A percentile compares a stretch with the other conserved stretches of the same genome.
These are phyloP conservation scores for Polia nebulosa DNA, from an alignment of 2,888 invertebrate genomes.

Conservation along the genomic window DNA sequence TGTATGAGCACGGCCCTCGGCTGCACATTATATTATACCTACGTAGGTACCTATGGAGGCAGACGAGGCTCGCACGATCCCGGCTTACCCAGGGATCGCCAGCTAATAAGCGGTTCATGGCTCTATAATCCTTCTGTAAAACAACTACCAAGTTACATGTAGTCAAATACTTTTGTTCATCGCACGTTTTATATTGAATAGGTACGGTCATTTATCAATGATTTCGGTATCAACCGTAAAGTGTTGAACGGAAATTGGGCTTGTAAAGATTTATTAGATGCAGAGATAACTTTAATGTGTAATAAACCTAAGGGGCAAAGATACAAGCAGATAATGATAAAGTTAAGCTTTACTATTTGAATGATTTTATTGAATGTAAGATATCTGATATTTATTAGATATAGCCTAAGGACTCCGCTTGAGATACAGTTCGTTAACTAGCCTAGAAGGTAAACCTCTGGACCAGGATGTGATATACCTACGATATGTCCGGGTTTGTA, in stretches of 20 bases:
- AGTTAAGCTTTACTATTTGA: neutral
- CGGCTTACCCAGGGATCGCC: slow-evolving; percentile 84
- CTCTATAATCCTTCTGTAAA: slow-evolving; percentile 86
- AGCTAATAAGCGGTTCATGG: slow-evolving; percentile 82
- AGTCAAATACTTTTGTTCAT: slow-evolving; percentile 71
- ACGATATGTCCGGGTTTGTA: no score
- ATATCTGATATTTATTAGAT: neutral
- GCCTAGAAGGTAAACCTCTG: no score
- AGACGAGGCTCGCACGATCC: slow-evolving; percentile 76
- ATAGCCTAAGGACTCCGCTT: no score
- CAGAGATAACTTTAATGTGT: neutral
- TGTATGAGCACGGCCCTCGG: slow-evolving; percentile 44
- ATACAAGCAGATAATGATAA: neutral
- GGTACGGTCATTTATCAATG: slow-evolving; percentile 18
- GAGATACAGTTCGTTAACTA: no score
- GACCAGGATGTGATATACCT: no score
- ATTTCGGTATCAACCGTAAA: slow-evolving; percentile 9
- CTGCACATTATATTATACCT: slow-evolving; percentile 56
- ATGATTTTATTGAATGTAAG: neutral
- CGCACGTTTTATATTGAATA: slow-evolving; percentile 5
- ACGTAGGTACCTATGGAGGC: slow-evolving; percentile 46
- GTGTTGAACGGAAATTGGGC: neutral
- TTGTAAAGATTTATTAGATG: slow-evolving; percentile 5
- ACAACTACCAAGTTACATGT: slow-evolving; percentile 80
- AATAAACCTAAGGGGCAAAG: neutral